Percentiles rank a stretch among this genome's conserved stretches.
Evolutionary conservation across 2,113 vertebrate genomes (phyloP).

Genomic region (Trichechus manatus): DNA sequence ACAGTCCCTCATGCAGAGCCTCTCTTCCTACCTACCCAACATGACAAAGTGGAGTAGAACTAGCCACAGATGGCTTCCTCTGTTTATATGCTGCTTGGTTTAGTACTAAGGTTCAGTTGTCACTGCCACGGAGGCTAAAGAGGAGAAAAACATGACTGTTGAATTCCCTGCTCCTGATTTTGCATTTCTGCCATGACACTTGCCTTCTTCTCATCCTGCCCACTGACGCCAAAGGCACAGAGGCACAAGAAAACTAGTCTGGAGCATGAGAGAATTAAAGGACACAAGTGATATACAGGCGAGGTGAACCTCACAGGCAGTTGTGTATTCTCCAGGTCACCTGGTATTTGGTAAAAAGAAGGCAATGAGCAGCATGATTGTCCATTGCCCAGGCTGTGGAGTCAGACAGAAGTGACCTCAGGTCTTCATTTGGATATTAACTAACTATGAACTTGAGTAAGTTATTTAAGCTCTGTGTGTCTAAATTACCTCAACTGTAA

Average conservation of each 20-base stretch:
- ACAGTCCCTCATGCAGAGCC: not conserved
- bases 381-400: not conserved
- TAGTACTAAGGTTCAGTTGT: not conserved
- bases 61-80: not conserved
- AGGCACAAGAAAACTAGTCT: not conserved
- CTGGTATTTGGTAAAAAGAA: not conserved
- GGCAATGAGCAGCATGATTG: accelerated
- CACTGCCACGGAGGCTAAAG: not conserved
- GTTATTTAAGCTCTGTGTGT: not conserved
- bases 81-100: not conserved
- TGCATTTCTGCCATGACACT: not conserved
- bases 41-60: not conserved
- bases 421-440: not conserved
- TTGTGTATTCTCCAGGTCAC: not conserved
- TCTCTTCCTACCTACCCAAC: not conserved
- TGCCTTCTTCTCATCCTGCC: not conserved
- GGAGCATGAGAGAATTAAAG: not conserved
- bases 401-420: not conserved
- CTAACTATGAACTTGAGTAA: not conserved
- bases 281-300: not conserved
- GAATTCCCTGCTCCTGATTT: not conserved
- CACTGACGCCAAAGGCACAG: not conserved
- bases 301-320: not conserved
- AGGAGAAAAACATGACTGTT: not conserved
- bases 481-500: not conserved